Base-by-base conservation (phyloP, 2,113 vertebrate genomes). In the Ascaphus truei region DNA sequence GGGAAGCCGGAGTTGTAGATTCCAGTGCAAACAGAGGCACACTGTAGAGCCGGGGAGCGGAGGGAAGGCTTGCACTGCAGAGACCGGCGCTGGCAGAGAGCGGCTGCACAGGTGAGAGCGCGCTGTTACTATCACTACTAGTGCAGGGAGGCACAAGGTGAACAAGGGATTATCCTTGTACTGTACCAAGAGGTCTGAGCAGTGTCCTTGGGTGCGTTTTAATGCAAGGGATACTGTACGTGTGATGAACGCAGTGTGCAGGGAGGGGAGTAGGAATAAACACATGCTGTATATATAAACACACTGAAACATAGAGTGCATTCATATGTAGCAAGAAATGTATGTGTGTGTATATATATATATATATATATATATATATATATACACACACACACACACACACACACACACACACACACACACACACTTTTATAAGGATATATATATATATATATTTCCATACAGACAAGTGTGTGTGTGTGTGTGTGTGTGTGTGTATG, bases 71-170 rank as follows among this genome's bases (percentile, higher is more conserved):
- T n/a, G n/a, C n/a, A 11, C 27, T 25, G 51, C 52, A 45, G 52
- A 47, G 3, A 12, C 31, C 39, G 52, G 52, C 34, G 34, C 37
- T 37, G 45, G 22, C 8, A 56, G 36, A 15, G 9, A 43, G 36
- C 34, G 12, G 52, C 64, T 25, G 53, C 22, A 48, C 53, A 68
- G 65, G 65, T 68, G 53, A 68, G 53, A 20, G 8, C n/a, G n/a
- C n/a, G n/a, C 23, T 27, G 10, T 34, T 22, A 43, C 47, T 52
- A 15, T 25, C 5, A 64, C 11, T 62, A 48, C 41, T 43, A 3
- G 39, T 22, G 9, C 41, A 15, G 16, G 27, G 29, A 16, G 12
- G 7, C 50, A 52, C 48, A 48, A 13, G 22, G 47, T 27, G 10
- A 20, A 20, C 2, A 9, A 20, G 3, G 12, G 18, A 1, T 16